Evolutionary conservation across 1,140 invertebrate genomes (phyloP).

Genomic region (Acromyrmex heyeri): DNA sequence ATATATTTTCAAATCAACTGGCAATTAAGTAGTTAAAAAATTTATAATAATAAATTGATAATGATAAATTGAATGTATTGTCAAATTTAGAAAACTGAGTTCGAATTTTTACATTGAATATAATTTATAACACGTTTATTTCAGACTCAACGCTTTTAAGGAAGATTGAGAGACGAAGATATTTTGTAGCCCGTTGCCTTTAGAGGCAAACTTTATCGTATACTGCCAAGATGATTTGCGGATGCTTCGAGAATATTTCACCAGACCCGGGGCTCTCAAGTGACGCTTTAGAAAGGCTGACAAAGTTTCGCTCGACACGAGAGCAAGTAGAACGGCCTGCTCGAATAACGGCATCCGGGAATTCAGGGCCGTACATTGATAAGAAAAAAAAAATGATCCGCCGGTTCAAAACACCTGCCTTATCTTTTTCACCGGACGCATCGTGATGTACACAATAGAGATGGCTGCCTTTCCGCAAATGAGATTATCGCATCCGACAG

Average conservation of each 20-base stretch:
- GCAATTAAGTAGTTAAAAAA: too few species aligned
- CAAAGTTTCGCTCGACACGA: conserved; percentile 51
- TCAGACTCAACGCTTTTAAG: neutral
- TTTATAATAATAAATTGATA: neutral
- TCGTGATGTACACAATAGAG: neutral
- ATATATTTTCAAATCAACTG: too few species aligned
- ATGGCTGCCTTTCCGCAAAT: neutral
- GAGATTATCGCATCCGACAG: neutral
- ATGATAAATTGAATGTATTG: neutral
- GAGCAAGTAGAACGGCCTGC: conserved; percentile 53
- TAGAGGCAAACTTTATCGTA: neutral
- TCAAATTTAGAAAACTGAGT: neutral
- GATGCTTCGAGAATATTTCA: conserved; percentile 42
- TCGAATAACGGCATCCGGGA: conserved; percentile 58
- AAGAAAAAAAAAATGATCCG: conserved; percentile 24
- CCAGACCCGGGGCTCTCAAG: conserved; percentile 29
- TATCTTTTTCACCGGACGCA: neutral
- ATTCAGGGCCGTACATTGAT: conserved; percentile 54
- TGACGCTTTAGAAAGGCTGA: conserved; percentile 57
- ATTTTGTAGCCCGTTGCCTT: neutral
- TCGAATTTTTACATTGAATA: neutral
- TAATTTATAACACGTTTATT: neutral
- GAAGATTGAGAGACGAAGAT: neutral
- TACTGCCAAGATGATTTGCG: conserved; percentile 22
- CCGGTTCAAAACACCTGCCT: neutral